Percentiles rank a stretch among this genome's conserved stretches.
These are phyloP conservation scores for Venustaconcha ellipsiformis DNA, from an alignment of 1,140 invertebrate genomes.

Conservation along the genomic window DNA sequence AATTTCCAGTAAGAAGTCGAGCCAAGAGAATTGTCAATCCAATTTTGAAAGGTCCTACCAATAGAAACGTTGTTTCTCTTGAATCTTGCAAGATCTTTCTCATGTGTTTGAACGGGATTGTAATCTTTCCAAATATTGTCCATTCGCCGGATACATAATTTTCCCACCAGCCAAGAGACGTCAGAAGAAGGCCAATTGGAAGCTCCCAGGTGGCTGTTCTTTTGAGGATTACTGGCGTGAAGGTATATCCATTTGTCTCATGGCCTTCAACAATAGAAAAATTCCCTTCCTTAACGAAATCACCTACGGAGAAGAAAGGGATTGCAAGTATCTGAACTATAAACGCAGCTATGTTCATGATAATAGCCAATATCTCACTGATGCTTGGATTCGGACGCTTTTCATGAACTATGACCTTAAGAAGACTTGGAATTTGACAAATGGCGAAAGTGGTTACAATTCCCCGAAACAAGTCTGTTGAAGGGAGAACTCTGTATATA, in stretches of 20 bases:
- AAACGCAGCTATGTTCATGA: slow-evolving; percentile 43
- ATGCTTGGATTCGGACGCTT: slow-evolving; percentile 36
- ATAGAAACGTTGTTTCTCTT: slow-evolving; percentile 53
- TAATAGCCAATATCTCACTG: slow-evolving; percentile 38
- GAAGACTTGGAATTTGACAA: slow-evolving; percentile 59
- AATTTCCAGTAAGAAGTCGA: slow-evolving; percentile 34
- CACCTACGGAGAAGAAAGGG: slow-evolving; percentile 44
- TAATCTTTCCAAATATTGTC: slow-evolving; percentile 53
- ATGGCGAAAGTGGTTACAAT: slow-evolving; percentile 55
- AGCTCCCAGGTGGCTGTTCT: slow-evolving; percentile 78
- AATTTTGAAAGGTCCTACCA: slow-evolving; percentile 58
- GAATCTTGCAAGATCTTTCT: slow-evolving; percentile 50
- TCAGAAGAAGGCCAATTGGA: slow-evolving; percentile 84
- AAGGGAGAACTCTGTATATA: slow-evolving; percentile 60
- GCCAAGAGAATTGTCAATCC: slow-evolving; percentile 48
- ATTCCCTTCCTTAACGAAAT: slow-evolving; percentile 43
- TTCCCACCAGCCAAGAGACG: slow-evolving; percentile 97
- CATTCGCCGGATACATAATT: slow-evolving; percentile 86
- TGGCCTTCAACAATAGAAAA: slow-evolving; percentile 35
- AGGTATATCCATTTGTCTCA: slow-evolving; percentile 32
- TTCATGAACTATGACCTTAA: slow-evolving; percentile 54
- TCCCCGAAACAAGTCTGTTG: slow-evolving; percentile 59
- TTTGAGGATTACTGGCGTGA: slow-evolving; percentile 16
- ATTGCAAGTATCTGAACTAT: slow-evolving; percentile 48
- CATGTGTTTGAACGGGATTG: slow-evolving; percentile 50